A percentile compares a stretch with the other conserved stretches of the same genome.
phyloP scores from a whole-genome alignment of 2,797 vertebrate genomes.

The Catamblyrhynchus diadema region DNA sequence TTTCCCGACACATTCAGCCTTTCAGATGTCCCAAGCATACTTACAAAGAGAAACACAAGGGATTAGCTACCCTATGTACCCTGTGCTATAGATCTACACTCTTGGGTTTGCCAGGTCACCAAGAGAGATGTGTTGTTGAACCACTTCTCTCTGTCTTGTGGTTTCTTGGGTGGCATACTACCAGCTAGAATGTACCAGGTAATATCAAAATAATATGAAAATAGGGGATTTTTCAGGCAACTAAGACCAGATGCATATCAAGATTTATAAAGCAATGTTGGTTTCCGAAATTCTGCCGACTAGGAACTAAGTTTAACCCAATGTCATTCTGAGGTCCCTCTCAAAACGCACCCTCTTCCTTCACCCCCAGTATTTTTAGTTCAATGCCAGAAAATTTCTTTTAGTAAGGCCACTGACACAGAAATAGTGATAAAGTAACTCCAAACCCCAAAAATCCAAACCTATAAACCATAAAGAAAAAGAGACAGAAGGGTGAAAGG shows the following conservation, averaged over 20 bases:
- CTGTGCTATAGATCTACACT: not conserved
- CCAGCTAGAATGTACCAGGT: not conserved
- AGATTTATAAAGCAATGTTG: not conserved
- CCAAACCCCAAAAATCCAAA: not conserved
- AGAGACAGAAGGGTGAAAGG: not conserved
- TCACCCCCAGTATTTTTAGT: not conserved
- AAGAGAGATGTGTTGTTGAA: not conserved
- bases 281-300: not conserved
- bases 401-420: not conserved
- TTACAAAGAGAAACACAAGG: not conserved
- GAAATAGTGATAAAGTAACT: not conserved
- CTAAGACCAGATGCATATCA: not conserved
- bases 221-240: not conserved
- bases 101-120: not conserved
- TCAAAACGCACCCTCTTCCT: rapidly evolving
- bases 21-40: not conserved
- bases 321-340: not conserved
- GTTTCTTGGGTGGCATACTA: not conserved
- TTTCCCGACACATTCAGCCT: not conserved
- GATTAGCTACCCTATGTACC: not conserved
- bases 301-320: not conserved
- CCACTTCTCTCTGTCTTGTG: not conserved
- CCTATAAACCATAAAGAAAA: not conserved
- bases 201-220: not conserved
- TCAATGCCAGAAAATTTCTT: not conserved